Evolutionary conservation across 2,797 vertebrate species (phyloP).

Genomic region (Spinus olivaceus): DNA sequence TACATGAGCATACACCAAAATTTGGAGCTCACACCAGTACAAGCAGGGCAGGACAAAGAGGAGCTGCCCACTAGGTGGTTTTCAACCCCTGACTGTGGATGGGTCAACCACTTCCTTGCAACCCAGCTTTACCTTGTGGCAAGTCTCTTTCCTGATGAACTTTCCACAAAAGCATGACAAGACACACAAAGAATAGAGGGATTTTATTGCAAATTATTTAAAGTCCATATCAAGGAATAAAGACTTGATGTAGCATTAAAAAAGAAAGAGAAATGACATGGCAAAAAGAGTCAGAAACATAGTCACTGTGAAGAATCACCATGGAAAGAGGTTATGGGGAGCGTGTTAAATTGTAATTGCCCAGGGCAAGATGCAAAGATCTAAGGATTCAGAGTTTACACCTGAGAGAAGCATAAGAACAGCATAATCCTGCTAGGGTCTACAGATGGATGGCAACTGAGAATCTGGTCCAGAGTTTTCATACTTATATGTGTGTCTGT

Average conservation of each 20-base stretch:
- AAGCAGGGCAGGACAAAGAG: background rate
- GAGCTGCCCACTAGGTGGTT: fast-evolving
- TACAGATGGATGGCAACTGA: background rate
- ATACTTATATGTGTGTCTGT: background rate
- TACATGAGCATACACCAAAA: fast-evolving
- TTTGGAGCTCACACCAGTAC: background rate
- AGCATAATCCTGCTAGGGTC: background rate
- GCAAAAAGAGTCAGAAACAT: background rate
- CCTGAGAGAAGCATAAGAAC: background rate
- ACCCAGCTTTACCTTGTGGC: background rate
- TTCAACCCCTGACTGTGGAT: background rate
- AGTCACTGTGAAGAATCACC: background rate
- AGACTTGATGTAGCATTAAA: background rate
- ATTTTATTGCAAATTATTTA: background rate
- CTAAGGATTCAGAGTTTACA: background rate
- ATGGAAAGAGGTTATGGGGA: background rate
- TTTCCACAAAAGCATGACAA: background rate
- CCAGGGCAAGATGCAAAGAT: background rate
- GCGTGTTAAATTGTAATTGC: background rate
- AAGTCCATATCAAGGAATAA: background rate
- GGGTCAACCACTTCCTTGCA: fast-evolving
- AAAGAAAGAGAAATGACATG: background rate
- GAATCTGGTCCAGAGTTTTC: background rate
- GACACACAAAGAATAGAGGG: background rate
- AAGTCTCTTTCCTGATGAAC: background rate